Evolutionary conservation across 2,113 vertebrate genomes (phyloP).

Genomic region (Taurulus bubalis): DNA sequence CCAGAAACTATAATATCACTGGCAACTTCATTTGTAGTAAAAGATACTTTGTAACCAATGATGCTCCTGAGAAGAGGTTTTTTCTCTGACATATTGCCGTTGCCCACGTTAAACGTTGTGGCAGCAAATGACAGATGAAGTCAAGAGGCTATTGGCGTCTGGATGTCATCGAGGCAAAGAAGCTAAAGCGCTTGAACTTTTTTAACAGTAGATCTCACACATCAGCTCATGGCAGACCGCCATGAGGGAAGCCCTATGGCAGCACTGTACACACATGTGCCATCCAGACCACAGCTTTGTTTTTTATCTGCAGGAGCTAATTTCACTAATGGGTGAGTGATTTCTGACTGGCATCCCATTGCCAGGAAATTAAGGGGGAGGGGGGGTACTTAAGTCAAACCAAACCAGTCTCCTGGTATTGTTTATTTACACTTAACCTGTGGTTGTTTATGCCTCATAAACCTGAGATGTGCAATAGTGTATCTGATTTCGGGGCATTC

Average conservation of each 20-base stretch:
- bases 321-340: slow-evolving; percentile 59
- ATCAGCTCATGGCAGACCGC: slow-evolving; percentile 44
- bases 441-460: background rate
- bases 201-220: slow-evolving; percentile 33
- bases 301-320: slow-evolving; percentile 58
- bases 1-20: background rate
- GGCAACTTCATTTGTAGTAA: background rate
- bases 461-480: background rate
- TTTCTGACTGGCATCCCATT: slow-evolving; percentile 52
- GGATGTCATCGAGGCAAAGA: slow-evolving; percentile 1
- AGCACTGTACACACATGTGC: slow-evolving; percentile 57
- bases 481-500: too few species aligned
- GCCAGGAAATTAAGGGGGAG: slow-evolving; percentile 39
- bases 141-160: slow-evolving; percentile 31
- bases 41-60: background rate
- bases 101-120: background rate
- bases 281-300: slow-evolving; percentile 35
- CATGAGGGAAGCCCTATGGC: slow-evolving; percentile 44
- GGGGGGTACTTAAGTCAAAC: slow-evolving; percentile 6
- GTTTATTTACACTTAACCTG: background rate
- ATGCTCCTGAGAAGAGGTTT: background rate
- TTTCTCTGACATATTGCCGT: background rate
- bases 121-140: slow-evolving; percentile 28
- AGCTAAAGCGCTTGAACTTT: slow-evolving; percentile 33
- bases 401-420: background rate